Base-by-base conservation (phyloP, 2,888 invertebrate genomes). In the Ophion ventricosus region DNA sequence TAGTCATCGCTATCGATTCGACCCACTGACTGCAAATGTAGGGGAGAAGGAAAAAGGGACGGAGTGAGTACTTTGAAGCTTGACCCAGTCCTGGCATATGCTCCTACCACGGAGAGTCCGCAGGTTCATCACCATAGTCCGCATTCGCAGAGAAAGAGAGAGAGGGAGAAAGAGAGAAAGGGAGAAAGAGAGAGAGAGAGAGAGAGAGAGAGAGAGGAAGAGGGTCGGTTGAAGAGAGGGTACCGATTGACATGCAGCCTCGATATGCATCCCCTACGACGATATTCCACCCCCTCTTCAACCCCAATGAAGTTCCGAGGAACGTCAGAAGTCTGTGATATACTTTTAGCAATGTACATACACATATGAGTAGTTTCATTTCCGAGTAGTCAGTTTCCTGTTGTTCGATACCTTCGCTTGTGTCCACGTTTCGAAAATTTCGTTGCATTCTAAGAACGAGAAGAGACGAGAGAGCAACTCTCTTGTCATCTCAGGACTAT, bases 1-100 rank as follows among this genome's bases (percentile, higher is more conserved):
- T 80, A 85, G 83, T 88, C 89, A 89, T 90, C 89, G 87, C 86
- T 90, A 90, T 90, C 90, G 90, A 90, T 90, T 90, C 87, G 88
- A 85, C 90, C 90, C 88, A 90, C 88, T 90, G 85, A 85, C 85
- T 85, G 82, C 56, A 29, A 84, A 84, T 73, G 67, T 66, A 20
- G 72, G 56, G 35, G 57, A 72, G 72, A 40, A 56, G 26, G 74
- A 57, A 70, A 61, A 61, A 61, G 56, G 64, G 72, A 66, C 14
- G 49, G 49, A 23, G 40, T 20, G 81, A 57, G 26, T 66, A 56
- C 72, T 74, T 80, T 63, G 69, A 85, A 82, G 85, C 79, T 85
- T 85, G 85, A 85, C 85, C 85, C 82, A 85, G 85, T 85, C 85
- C 80, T 76, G 76, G 69, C 56, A 57, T 20, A 20, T 29, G 56